Conservation (phyloP, 2,113 vertebrate genomes). For the Vidua macroura region DNA sequence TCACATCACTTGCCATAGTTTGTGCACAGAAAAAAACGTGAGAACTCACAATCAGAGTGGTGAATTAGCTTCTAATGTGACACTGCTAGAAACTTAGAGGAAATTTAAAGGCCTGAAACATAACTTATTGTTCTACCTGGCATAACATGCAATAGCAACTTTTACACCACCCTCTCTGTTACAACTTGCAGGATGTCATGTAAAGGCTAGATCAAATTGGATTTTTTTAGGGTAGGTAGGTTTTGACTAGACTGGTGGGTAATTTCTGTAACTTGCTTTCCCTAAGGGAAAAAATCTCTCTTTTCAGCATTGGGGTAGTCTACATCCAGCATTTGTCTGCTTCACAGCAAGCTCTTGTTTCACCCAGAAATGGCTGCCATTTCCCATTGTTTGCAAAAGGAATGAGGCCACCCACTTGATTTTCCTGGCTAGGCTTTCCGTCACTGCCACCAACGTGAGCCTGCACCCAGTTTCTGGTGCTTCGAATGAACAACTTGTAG, state of each 20-base stretch:
- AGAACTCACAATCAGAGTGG: fast-evolving
- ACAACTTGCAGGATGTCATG: not conserved
- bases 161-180: not conserved
- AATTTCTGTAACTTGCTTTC: not conserved
- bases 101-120: not conserved
- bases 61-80: not conserved
- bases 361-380: not conserved
- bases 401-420: constrained; percentile 36
- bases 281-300: not conserved
- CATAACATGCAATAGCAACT: not conserved
- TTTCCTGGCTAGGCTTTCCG: not conserved
- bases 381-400: constrained; percentile 24
- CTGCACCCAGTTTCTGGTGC: not conserved
- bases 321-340: not conserved
- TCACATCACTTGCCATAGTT: not conserved
- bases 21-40: not conserved
- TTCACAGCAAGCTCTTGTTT: not conserved
- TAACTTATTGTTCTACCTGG: not conserved
- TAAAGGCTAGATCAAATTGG: not conserved
- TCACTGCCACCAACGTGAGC: not conserved
- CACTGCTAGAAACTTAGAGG: not conserved
- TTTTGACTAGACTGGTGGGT: not conserved
- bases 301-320: not conserved
- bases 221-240: not conserved
- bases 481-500: not conserved